A percentile compares a stretch with the other conserved stretches of the same genome.
phyloP scores from a whole-genome alignment of 2,888 invertebrate genomes.

The Seira ritae region DNA sequence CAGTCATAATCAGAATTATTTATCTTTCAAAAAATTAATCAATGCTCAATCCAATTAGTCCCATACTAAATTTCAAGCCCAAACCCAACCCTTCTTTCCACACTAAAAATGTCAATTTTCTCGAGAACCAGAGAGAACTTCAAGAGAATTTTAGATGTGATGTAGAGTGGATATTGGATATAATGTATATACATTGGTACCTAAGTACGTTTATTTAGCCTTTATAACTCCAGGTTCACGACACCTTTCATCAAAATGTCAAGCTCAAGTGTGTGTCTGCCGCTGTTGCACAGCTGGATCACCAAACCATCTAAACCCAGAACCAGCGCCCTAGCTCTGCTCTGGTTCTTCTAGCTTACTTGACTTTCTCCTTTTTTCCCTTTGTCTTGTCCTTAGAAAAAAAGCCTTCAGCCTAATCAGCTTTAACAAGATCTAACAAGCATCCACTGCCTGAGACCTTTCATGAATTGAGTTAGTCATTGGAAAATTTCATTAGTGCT shows the following conservation, averaged over 20 bases:
- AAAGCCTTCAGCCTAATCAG: constrained; percentile 51
- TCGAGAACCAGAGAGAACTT: no score
- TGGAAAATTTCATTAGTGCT: constrained; percentile 54
- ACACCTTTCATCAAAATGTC: constrained; percentile 55
- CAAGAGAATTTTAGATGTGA: no score
- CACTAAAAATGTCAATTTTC: neutral
- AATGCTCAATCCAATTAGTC: neutral
- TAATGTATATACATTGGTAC: no score
- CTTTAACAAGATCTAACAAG: constrained; percentile 52
- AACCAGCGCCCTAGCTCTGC: no score
- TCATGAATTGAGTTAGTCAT: constrained; percentile 48
- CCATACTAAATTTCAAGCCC: neutral
- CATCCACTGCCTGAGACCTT: constrained; percentile 16
- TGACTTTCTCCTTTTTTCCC: constrained; percentile 20
- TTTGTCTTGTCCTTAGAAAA: constrained; percentile 14
- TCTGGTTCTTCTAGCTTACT: neutral
- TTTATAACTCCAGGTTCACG: neutral
- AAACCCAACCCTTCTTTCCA: neutral
- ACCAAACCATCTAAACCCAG: no score
- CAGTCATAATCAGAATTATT: neutral
- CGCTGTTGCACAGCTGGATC: constrained; percentile 45
- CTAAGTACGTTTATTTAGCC: no score
- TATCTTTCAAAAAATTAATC: constrained; percentile 11
- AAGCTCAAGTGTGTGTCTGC: constrained; percentile 43
- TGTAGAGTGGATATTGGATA: no score